phyloP scores from a whole-genome alignment of 1,140 invertebrate genomes.

The Samia ricini region DNA sequence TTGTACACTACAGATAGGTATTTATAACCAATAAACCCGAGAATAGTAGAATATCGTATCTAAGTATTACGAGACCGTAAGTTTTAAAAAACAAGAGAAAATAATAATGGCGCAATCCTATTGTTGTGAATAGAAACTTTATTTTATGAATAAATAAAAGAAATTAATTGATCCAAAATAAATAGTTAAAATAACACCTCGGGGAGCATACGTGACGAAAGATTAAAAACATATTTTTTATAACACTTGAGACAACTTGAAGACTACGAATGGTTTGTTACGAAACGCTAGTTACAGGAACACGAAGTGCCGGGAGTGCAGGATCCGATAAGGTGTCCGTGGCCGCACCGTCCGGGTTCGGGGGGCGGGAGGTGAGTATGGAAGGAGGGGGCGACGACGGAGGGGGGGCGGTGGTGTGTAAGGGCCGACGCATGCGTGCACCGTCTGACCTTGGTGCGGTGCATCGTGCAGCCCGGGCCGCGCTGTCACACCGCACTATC shows the following conservation, averaged over 20 bases:
- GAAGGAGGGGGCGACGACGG: too few species aligned
- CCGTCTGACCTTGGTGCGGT: constrained; percentile 65
- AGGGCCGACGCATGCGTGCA: constrained; percentile 59
- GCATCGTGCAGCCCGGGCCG: constrained; percentile 54
- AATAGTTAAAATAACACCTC: not conserved
- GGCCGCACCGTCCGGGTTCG: not conserved
- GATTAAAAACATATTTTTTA: too few species aligned
- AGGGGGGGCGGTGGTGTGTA: constrained; percentile 11
- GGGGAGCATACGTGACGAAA: too few species aligned
- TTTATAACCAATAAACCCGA: constrained; percentile 14
- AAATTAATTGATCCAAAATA: not conserved
- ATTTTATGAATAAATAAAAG: not conserved
- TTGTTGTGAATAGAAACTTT: too few species aligned
- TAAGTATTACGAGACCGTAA: constrained; percentile 16
- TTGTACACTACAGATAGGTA: constrained; percentile 14
- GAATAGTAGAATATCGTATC: constrained; percentile 21
- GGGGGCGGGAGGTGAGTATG: too few species aligned
- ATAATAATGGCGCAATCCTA: constrained; percentile 17
- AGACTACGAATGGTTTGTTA: not conserved
- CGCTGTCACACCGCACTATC: constrained; percentile 13
- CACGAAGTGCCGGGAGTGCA: too few species aligned
- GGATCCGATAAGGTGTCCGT: too few species aligned
- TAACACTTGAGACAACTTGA: too few species aligned
- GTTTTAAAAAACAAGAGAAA: constrained; percentile 21
- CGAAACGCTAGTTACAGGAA: too few species aligned